These are phyloP conservation scores for Drosophila phalerata DNA, from an alignment of 2,888 invertebrate genomes.

Conservation along the genomic window DNA sequence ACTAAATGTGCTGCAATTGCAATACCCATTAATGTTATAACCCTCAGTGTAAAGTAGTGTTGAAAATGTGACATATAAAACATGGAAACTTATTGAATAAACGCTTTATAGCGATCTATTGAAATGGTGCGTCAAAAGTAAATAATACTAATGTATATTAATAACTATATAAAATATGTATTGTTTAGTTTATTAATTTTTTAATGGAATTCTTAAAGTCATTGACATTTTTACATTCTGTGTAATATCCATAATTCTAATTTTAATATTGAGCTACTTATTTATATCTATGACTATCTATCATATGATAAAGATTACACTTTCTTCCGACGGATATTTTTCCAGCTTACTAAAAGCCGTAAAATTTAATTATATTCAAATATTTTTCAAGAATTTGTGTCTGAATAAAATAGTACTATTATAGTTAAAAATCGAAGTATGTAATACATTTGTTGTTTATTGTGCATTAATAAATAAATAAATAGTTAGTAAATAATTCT, in stretches of 20 bases:
- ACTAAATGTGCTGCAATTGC: slow-evolving; percentile 31
- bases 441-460: no score
- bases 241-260: no score
- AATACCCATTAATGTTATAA: slow-evolving; percentile 4
- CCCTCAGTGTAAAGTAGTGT: slow-evolving; percentile 29
- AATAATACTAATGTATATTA: not conserved
- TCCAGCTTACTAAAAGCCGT: not conserved
- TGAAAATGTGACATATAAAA: slow-evolving; percentile 36
- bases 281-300: rapidly evolving
- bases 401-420: no score
- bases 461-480: no score
- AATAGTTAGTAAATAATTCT: no score
- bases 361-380: no score
- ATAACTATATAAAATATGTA: no score
- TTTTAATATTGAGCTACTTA: not conserved
- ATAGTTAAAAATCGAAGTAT: no score
- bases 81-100: slow-evolving; percentile 27
- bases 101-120: slow-evolving; percentile 19
- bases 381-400: no score
- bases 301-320: not conserved
- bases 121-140: slow-evolving; percentile 47
- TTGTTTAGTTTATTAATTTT: no score
- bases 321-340: slow-evolving; percentile 16
- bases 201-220: not conserved
- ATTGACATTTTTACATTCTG: not conserved